These are phyloP conservation scores for Clarias pachynema DNA, from an alignment of 2,797 vertebrate genomes.

Conservation along the genomic window DNA sequence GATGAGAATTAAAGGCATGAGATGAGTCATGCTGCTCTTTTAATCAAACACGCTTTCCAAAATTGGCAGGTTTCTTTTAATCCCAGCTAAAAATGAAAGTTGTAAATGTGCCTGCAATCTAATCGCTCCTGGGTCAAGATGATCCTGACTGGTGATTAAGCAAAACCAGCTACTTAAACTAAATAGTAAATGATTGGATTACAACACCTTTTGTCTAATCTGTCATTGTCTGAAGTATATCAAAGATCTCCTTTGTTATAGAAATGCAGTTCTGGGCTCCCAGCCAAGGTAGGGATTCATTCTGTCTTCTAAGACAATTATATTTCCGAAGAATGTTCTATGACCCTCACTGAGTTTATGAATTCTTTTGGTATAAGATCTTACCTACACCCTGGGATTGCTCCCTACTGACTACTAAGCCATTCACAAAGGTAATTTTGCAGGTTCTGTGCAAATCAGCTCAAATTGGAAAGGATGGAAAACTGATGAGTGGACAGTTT, in stretches of 20 bases:
- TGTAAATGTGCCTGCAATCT: constrained; percentile 10
- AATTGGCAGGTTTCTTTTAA: constrained; percentile 30
- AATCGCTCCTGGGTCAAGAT: constrained; percentile 20
- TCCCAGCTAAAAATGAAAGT: constrained; percentile 23
- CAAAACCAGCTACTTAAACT: constrained; percentile 25
- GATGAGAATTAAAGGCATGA: constrained; percentile 1
- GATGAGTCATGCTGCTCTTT: constrained; percentile 32
- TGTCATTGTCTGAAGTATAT: constrained; percentile 23
- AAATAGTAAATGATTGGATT: constrained; percentile 42
- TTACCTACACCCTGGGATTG: not conserved
- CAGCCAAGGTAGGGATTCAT: constrained; percentile 7
- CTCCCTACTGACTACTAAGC: not conserved
- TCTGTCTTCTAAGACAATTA: constrained; percentile 32
- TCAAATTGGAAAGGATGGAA: constrained; percentile 7
- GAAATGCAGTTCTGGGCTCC: constrained; percentile 34
- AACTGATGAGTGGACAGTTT: not conserved
- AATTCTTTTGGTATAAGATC: constrained; percentile 10
- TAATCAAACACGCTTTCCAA: constrained; percentile 35
- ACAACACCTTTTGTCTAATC: constrained; percentile 28
- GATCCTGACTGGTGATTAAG: constrained; percentile 36
- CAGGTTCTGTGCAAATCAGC: constrained; percentile 5
- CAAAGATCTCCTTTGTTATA: constrained; percentile 33
- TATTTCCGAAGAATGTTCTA: not conserved
- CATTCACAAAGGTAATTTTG: constrained; percentile 7
- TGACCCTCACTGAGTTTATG: constrained; percentile 33